phyloP scores from a whole-genome alignment of 2,113 vertebrate genomes.

The Smithornis capensis region DNA sequence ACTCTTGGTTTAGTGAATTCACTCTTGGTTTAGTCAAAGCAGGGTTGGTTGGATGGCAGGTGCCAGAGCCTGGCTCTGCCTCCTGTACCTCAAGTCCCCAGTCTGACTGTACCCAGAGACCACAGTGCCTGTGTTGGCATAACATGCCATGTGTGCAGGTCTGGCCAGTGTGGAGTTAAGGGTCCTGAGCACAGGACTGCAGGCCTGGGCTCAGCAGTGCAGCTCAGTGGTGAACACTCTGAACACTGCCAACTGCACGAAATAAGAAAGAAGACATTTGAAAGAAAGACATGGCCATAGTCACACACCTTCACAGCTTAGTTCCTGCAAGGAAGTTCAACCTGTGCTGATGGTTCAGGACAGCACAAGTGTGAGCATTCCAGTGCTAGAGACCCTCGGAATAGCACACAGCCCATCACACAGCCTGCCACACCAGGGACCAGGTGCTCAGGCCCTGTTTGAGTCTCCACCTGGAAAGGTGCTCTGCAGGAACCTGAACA shows the following conservation, averaged over 20 bases:
- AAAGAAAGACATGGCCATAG: background rate
- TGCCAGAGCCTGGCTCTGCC: background rate
- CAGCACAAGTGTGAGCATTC: fast-evolving
- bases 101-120: background rate
- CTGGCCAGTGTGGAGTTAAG: background rate
- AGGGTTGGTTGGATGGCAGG: background rate
- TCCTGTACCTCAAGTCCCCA: background rate
- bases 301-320: background rate
- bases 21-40: too few relatives aligned
- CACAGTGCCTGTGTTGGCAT: background rate
- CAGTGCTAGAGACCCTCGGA: background rate
- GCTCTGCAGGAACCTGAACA: background rate
- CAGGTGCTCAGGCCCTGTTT: background rate
- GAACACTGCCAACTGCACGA: background rate
- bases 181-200: background rate
- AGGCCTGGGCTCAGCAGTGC: background rate
- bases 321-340: background rate
- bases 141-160: too few relatives aligned
- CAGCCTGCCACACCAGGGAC: background rate
- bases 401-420: background rate
- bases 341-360: background rate
- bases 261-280: background rate
- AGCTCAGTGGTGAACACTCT: background rate
- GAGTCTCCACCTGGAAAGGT: background rate
- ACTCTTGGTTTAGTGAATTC: background rate